A percentile compares a stretch with the other conserved stretches of the same genome.
Conservation (phyloP, 2,888 invertebrate species). For the Cataglyphis altisquamis region DNA sequence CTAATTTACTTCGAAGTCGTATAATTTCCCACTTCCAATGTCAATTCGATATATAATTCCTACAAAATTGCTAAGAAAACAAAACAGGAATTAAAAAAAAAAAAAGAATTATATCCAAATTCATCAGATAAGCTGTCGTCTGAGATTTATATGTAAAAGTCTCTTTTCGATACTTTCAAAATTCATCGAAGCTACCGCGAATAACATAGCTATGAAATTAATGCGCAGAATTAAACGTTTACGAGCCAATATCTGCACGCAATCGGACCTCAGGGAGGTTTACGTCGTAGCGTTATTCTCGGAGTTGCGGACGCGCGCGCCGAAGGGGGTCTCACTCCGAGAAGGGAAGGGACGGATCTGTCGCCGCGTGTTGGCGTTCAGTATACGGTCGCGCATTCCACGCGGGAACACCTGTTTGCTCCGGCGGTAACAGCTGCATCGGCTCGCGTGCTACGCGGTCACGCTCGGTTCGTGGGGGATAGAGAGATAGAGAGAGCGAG, state of each 20-base stretch:
- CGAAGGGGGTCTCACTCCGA: constrained; percentile 12
- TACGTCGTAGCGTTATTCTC: constrained; percentile 3
- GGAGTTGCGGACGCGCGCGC: constrained; percentile 40
- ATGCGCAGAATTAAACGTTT: background rate
- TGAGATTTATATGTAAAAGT: background rate
- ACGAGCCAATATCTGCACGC: background rate
- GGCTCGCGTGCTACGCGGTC: constrained; percentile 42
- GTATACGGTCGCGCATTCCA: constrained; percentile 80
- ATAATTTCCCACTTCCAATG: background rate
- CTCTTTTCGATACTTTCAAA: background rate
- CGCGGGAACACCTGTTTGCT: constrained; percentile 80
- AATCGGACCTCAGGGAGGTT: background rate
- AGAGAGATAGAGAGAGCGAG: constrained; percentile 19
- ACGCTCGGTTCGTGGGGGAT: constrained; percentile 58
- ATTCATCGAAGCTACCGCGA: background rate
- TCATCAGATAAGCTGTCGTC: background rate
- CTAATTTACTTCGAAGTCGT: background rate
- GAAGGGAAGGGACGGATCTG: constrained; percentile 44
- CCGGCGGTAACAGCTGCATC: constrained; percentile 60
- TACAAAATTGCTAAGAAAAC: background rate
- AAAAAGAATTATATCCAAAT: background rate
- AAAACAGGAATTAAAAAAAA: background rate
- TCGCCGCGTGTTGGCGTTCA: constrained; percentile 67
- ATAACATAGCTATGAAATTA: background rate
- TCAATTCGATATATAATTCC: background rate